Evolutionary conservation across 2,797 vertebrate species (phyloP).

Genomic region (Poecile montanus): DNA sequence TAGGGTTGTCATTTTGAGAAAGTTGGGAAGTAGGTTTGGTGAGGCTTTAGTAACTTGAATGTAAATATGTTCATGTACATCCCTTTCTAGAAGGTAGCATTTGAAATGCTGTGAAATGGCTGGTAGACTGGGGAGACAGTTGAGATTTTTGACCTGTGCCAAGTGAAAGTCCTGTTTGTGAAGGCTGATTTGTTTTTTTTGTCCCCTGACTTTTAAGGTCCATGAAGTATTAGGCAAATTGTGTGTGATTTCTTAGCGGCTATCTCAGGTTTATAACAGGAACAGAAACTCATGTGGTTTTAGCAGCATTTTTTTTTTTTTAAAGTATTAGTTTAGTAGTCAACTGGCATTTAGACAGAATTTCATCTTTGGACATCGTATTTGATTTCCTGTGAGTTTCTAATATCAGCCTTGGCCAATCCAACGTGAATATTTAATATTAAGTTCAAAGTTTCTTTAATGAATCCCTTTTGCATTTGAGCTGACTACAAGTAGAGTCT

Average conservation of each 20-base stretch:
- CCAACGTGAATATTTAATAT: background rate
- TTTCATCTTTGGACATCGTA: background rate
- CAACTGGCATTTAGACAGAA: background rate
- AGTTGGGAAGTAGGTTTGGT: background rate
- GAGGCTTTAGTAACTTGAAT: background rate
- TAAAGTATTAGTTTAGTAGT: background rate
- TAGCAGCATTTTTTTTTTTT: background rate
- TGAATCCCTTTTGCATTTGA: background rate
- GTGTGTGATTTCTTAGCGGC: background rate
- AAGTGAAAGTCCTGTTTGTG: background rate
- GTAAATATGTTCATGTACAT: background rate
- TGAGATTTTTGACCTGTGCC: background rate
- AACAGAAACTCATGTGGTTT: background rate
- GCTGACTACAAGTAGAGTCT: background rate
- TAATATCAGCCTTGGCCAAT: background rate
- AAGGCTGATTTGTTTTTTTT: background rate
- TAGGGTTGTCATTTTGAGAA: background rate
- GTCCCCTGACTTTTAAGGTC: background rate
- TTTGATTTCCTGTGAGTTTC: background rate
- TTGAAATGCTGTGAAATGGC: background rate
- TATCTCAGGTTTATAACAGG: background rate
- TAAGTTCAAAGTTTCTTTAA: background rate
- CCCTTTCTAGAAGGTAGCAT: background rate
- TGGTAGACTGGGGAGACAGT: accelerated
- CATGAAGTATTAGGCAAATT: background rate